Evolutionary conservation across 2,797 vertebrate genomes (phyloP).

Genomic region (Fundulus diaphanus): DNA sequence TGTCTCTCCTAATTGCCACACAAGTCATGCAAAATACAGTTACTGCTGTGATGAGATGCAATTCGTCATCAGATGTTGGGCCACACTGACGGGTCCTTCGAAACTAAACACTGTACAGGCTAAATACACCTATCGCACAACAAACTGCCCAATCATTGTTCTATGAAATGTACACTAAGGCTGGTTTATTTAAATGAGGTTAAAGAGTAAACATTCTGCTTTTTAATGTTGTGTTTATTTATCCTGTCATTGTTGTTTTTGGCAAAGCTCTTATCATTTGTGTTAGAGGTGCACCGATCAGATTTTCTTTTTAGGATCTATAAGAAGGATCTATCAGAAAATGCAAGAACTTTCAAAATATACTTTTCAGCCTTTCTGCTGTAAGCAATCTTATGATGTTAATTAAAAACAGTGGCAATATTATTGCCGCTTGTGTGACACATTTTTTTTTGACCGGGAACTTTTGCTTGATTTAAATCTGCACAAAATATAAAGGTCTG

Average conservation of each 20-base stretch:
- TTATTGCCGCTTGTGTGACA: neutral
- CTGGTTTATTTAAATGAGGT: neutral
- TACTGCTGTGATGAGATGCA: constrained; percentile 27
- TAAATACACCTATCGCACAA: constrained; percentile 9
- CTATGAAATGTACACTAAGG: neutral
- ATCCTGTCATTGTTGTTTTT: neutral
- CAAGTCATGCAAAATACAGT: constrained; percentile 60
- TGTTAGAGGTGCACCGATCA: neutral
- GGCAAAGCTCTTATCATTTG: neutral
- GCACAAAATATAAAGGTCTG: neutral
- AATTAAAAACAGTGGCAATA: neutral
- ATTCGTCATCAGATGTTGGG: constrained; percentile 47
- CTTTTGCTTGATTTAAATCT: neutral
- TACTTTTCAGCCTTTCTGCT: neutral
- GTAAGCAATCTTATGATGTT: neutral
- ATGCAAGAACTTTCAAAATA: neutral
- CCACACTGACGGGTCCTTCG: constrained; percentile 4
- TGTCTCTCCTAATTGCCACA: constrained; percentile 33
- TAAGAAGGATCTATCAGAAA: neutral
- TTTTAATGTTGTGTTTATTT: neutral
- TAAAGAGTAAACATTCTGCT: neutral
- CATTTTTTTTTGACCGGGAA: neutral
- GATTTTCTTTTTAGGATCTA: neutral
- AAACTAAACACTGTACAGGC: constrained; percentile 13
- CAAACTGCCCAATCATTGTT: constrained; percentile 1